Evolutionary conservation across 2,797 vertebrate genomes (phyloP).

Genomic region (Eurystomus glaucurus): DNA sequence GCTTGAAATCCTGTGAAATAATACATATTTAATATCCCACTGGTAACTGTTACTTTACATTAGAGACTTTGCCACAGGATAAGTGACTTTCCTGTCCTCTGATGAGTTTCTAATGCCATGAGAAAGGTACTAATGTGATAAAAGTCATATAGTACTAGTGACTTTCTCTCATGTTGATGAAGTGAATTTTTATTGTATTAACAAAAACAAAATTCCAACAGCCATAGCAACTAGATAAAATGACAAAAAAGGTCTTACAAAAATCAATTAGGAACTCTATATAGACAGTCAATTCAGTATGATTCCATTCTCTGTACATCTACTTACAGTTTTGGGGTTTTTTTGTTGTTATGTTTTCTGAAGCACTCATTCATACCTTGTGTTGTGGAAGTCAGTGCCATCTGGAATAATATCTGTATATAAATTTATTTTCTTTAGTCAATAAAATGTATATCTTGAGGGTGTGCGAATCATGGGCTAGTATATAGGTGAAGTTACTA

Average conservation of each 20-base stretch:
- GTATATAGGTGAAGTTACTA: neutral
- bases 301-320: constrained; percentile 5
- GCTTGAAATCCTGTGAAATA: neutral
- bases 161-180: constrained; percentile 76
- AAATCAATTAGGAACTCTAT: constrained; percentile 43
- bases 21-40: constrained; percentile 65
- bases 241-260: constrained; percentile 23
- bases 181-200: constrained; percentile 79
- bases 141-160: constrained; percentile 74
- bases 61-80: constrained; percentile 59
- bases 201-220: constrained; percentile 66
- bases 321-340: neutral
- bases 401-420: neutral
- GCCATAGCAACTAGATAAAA: constrained; percentile 60
- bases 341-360: neutral
- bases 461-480: neutral
- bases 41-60: constrained; percentile 62
- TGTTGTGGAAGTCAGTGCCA: neutral
- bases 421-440: neutral
- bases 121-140: constrained; percentile 77
- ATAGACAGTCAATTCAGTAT: neutral
- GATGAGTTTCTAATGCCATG: constrained; percentile 68
- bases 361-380: neutral
- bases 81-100: constrained; percentile 72
- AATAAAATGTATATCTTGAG: neutral